Percentiles rank a stretch among this genome's conserved stretches.
Conservation (phyloP, 2,113 vertebrate species). For the Crotalus tigris region DNA sequence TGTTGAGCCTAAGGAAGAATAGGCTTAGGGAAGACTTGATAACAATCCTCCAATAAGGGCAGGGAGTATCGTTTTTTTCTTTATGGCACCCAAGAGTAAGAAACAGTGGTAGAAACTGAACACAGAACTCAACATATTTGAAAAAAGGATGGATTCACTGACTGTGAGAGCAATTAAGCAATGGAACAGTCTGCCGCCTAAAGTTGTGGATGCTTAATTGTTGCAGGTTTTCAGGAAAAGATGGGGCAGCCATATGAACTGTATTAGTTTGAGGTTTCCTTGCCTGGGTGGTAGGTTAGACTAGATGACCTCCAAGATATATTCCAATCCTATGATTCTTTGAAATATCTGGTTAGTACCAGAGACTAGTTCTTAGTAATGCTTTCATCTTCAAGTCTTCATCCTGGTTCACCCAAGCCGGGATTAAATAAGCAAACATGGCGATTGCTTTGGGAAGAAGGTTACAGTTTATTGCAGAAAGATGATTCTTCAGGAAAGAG, state of each 20-base stretch:
- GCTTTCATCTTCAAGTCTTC: neutral
- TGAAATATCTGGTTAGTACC: neutral
- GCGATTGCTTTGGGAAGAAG: too few species aligned
- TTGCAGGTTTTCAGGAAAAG: neutral
- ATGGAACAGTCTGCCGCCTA: neutral
- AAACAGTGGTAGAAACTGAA: neutral
- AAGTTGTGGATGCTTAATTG: neutral
- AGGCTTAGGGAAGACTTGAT: neutral
- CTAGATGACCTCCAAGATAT: neutral
- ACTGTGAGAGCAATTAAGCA: neutral
- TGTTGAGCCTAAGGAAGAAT: neutral
- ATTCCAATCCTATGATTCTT: neutral
- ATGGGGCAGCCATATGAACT: neutral
- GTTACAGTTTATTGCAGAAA: too few species aligned
- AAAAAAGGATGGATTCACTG: neutral
- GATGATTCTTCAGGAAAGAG: too few species aligned
- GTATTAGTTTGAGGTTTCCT: neutral
- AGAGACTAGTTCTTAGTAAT: neutral
- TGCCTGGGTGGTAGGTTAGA: neutral
- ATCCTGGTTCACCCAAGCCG: too few species aligned
- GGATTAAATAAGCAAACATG: too few species aligned
- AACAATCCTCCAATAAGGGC: neutral
- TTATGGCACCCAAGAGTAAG: neutral
- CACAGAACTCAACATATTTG: neutral
- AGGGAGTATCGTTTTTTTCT: neutral